These are phyloP conservation scores for Pogonocichla stellata DNA, from an alignment of 2,113 vertebrate species.

Conservation along the genomic window DNA sequence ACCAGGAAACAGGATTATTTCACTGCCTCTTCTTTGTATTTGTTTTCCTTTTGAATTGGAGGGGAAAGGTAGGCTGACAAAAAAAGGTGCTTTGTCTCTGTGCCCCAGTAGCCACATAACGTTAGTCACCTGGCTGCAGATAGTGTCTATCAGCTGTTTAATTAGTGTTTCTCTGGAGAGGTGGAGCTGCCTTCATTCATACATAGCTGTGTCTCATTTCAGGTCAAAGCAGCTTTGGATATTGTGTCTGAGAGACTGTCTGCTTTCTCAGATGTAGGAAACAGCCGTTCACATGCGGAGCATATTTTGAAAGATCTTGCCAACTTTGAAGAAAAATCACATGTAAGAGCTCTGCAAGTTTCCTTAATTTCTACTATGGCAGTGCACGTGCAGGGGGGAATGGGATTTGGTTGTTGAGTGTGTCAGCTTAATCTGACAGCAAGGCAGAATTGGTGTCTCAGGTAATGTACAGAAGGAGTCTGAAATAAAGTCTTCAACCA, in stretches of 20 bases:
- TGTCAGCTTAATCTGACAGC: not conserved
- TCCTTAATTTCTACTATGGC: not conserved
- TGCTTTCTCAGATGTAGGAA: conserved; percentile 86
- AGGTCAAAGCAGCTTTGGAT: conserved; percentile 87
- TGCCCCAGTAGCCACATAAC: not conserved
- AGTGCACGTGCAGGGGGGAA: not conserved
- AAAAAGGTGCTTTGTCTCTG: not conserved
- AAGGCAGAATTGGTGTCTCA: not conserved
- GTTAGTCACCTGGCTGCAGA: not conserved
- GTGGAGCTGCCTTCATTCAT: not conserved
- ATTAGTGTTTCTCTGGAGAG: not conserved
- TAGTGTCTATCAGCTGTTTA: not conserved
- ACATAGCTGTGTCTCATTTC: conserved; percentile 7
- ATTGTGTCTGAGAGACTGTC: conserved; percentile 80
- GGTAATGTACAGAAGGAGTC: not conserved
- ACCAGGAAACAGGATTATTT: not conserved
- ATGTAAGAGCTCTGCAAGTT: conserved; percentile 73
- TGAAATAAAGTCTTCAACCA: not conserved
- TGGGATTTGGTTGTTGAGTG: not conserved
- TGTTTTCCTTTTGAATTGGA: not conserved
- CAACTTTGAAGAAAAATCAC: conserved; percentile 83
- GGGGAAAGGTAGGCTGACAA: not conserved
- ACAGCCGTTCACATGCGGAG: conserved; percentile 87
- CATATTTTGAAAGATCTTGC: conserved; percentile 87
- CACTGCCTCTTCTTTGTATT: not conserved